A percentile compares a stretch with the other conserved stretches of the same genome.
phyloP scores from a whole-genome alignment of 2,888 invertebrate species.

The Eulithis testata region DNA sequence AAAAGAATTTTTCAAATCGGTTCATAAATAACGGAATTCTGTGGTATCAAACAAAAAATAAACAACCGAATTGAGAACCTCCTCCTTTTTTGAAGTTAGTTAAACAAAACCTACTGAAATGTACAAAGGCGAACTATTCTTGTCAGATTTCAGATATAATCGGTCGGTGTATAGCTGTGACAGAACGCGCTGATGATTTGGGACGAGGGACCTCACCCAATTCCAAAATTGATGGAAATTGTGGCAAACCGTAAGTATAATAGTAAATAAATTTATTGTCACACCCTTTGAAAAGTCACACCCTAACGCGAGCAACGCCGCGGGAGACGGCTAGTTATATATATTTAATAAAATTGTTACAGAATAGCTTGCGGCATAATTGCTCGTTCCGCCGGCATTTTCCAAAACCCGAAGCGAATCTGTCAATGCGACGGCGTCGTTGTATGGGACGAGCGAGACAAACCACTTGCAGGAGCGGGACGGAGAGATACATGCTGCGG shows the following conservation, averaged over 20 bases:
- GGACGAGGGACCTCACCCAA: constrained; percentile 77
- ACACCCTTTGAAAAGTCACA: no score
- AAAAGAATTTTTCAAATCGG: no score
- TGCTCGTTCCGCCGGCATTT: constrained; percentile 93
- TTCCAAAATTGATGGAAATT: constrained; percentile 86
- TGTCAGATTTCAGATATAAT: constrained; percentile 89
- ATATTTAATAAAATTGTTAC: constrained; percentile 27
- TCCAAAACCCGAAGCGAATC: constrained; percentile 93
- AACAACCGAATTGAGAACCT: no score
- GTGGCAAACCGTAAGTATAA: constrained; percentile 79
- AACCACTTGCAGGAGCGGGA: constrained; percentile 78
- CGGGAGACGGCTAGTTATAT: no score
- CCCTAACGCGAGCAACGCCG: no score
- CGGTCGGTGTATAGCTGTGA: constrained; percentile 91
- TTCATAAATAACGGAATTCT: no score
- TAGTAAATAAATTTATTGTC: no score
- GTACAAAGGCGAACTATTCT: no score
- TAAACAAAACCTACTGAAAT: no score
- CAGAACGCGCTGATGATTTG: constrained; percentile 85
- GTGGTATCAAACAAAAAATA: no score
- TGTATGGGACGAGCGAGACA: constrained; percentile 93
- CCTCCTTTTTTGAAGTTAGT: no score
- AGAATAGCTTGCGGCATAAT: constrained; percentile 94
- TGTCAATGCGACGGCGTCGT: constrained; percentile 96
- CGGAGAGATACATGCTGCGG: constrained; percentile 55